These are phyloP conservation scores for Gouania willdenowi DNA, from an alignment of 2,797 vertebrate genomes.

Conservation along the genomic window DNA sequence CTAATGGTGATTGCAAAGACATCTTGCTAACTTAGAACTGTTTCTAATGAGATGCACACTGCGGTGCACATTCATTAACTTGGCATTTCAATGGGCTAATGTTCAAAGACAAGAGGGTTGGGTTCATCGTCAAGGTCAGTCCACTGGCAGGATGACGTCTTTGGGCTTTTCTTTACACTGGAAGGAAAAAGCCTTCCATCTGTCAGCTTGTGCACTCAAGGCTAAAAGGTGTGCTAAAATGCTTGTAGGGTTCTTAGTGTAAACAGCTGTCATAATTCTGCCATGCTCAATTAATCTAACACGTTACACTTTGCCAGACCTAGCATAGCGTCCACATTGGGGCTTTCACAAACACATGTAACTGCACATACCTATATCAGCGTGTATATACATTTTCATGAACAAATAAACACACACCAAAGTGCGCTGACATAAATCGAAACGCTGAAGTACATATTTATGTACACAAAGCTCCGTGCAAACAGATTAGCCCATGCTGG, in stretches of 20 bases:
- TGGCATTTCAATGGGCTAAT: slow-evolving; percentile 51
- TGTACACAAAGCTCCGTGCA: slow-evolving; percentile 14
- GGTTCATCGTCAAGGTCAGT: slow-evolving; percentile 67
- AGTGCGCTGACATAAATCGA: slow-evolving; percentile 11
- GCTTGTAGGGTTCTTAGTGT: slow-evolving; percentile 68
- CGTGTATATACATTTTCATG: slow-evolving; percentile 24
- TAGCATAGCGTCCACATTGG: slow-evolving; percentile 35
- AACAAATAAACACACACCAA: slow-evolving; percentile 19
- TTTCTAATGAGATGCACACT: slow-evolving; percentile 56
- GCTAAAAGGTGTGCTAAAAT: slow-evolving; percentile 76
- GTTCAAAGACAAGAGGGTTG: slow-evolving; percentile 53
- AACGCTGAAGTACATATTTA: slow-evolving; percentile 28
- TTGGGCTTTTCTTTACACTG: slow-evolving; percentile 61
- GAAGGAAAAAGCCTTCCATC: slow-evolving; percentile 68
- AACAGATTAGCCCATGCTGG: slow-evolving; percentile 33
- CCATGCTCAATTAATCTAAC: slow-evolving; percentile 77
- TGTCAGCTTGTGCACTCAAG: slow-evolving; percentile 71
- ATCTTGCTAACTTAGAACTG: slow-evolving; percentile 46
- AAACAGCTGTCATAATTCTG: slow-evolving; percentile 81
- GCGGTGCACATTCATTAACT: slow-evolving; percentile 54
- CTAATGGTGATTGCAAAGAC: slow-evolving; percentile 45
- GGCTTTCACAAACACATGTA: slow-evolving; percentile 41
- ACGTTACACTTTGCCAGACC: slow-evolving; percentile 71
- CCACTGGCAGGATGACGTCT: slow-evolving; percentile 61
- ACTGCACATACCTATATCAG: slow-evolving; percentile 20